Percentiles rank a stretch among this genome's conserved stretches.
Conservation (phyloP, 2,888 invertebrate species). For the Andrena marginata region DNA sequence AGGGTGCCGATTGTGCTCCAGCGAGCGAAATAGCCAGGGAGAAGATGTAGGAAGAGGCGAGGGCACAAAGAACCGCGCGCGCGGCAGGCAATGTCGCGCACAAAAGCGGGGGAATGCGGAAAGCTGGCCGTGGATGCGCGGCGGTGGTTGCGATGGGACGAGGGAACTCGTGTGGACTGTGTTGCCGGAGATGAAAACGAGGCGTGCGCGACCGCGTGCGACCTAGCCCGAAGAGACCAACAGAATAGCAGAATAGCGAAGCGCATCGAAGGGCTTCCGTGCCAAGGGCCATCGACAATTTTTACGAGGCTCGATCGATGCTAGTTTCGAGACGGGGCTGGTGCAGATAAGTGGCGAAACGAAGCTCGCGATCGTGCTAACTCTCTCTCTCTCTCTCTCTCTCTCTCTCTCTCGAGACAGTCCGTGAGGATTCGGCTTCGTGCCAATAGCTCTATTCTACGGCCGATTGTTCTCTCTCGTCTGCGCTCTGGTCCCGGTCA, state of each 20-base stretch:
- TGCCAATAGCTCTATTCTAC: constrained; percentile 67
- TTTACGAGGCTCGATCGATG: constrained; percentile 68
- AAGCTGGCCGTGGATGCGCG: background rate
- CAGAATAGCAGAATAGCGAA: constrained; percentile 28
- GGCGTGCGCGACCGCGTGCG: background rate
- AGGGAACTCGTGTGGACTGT: background rate
- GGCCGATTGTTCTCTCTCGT: constrained; percentile 61
- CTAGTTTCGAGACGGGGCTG: background rate
- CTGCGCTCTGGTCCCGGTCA: constrained; percentile 4
- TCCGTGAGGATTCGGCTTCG: constrained; percentile 65
- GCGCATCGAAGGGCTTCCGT: constrained; percentile 66
- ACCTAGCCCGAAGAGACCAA: constrained; percentile 14
- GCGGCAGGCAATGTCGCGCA: constrained; percentile 1
- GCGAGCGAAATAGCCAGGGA: too few species aligned
- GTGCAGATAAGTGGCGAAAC: background rate
- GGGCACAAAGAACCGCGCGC: background rate
- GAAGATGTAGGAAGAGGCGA: background rate
- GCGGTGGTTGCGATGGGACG: too few species aligned
- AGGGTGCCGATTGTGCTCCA: constrained; percentile 2
- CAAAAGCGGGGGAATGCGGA: background rate
- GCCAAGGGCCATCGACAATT: constrained; percentile 54
- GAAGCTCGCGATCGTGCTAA: constrained; percentile 7
- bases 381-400: too few species aligned
- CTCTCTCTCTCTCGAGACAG: constrained; percentile 18
- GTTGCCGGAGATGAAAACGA: background rate